A percentile compares a stretch with the other conserved stretches of the same genome.
Conservation (phyloP, 2,113 vertebrate genomes). For the cat (Felis catus) region DNA sequence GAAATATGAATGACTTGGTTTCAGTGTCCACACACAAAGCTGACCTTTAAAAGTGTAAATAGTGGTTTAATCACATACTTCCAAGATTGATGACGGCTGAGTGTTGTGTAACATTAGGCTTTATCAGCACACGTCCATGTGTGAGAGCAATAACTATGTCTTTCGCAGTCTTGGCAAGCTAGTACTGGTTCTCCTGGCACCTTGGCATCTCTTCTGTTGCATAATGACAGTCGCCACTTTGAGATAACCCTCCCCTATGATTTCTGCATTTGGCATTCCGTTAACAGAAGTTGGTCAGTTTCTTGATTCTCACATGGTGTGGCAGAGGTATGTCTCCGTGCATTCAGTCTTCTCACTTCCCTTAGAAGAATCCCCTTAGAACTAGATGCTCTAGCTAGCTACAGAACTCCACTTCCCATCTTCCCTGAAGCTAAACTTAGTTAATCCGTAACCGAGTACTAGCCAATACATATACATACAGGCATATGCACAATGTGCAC, state of each 20-base stretch:
- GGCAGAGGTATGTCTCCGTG: neutral
- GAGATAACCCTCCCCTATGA: neutral
- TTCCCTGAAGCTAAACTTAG: neutral
- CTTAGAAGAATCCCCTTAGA: neutral
- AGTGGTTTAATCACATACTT: neutral
- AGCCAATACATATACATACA: neutral
- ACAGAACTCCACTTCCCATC: neutral
- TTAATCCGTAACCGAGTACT: neutral
- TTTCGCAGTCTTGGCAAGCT: neutral
- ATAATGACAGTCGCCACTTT: neutral
- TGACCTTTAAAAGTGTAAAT: conserved; percentile 61
- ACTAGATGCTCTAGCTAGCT: neutral
- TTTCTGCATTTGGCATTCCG: neutral
- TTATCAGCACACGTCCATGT: neutral
- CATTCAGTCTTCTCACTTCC: neutral
- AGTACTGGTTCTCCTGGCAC: neutral
- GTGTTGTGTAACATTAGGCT: neutral
- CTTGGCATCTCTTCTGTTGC: neutral
- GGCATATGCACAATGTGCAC: neutral
- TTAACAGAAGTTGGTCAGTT: neutral
- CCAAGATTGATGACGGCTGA: neutral
- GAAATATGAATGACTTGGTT: neutral
- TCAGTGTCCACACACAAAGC: neutral
- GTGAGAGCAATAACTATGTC: neutral
- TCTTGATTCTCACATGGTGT: neutral